Base-by-base conservation (phyloP, 2,113 vertebrate genomes). In the Melanostigma gelatinosum region DNA sequence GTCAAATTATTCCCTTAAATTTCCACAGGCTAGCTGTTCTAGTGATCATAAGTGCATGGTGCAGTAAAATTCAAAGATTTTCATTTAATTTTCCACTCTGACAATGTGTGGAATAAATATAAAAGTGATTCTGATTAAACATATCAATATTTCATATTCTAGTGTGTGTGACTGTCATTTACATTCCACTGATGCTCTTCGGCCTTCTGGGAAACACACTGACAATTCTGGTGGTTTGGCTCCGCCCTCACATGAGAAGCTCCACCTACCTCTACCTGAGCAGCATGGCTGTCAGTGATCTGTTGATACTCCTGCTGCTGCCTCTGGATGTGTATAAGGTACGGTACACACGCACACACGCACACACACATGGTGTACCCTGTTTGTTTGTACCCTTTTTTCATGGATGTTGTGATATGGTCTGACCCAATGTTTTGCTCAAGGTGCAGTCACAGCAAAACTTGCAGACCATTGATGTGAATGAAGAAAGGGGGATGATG, bases 191-290 rank as follows among this genome's bases (percentile, higher is more conserved):
- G 82, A 92, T 96, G 87, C 72, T 92, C 32, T 84, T 95, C 20
- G 95, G 95, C 8, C 88, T 95, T 62, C 80, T 94, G 63, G 95
- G 95, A 75, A 96, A 95, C 44, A 77, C 89, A 4, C 75, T 96
- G 11, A 96, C 95, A n/a, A 93, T 96, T 6, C 86, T 96, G 86
- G 94, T 96, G 75, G 95, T 96, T 72, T 93, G 93, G 89, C 92
- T 93, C 15, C 94, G 93, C 71, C 95, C 93, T 12, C 92, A 95
- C 65, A 92, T 96, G 94, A 93, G 94, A 75, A 95, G 93, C 76
- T 95, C 94, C 4, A 95, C 95, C 60, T 96, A 96, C 91, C 86
- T 96, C 29, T 96, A 95, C 91, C 90, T 96, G 88, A 95, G 95
- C 93, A 96, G 95, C 80, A 96, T 96, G 95, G 94, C 95, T 0